Base-by-base conservation (phyloP, 2,888 invertebrate species). In the Achlya flavicornis region DNA sequence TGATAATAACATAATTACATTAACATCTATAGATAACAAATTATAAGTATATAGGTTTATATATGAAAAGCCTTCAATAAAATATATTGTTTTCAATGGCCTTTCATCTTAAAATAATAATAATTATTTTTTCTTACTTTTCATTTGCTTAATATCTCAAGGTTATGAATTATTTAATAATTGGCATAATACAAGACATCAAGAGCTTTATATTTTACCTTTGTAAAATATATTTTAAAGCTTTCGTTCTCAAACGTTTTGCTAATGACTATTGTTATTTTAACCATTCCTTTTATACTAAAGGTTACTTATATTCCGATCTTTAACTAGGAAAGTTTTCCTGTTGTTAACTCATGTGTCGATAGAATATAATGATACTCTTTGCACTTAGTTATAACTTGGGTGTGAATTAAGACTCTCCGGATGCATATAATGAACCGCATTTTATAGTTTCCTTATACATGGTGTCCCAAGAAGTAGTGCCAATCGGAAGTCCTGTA, bases 61-160 rank as follows among this genome's bases (percentile, higher is more conserved):
- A 58, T 53, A 48, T 64, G 63, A 61, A 71, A 63, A 58, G 58
- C 35, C 11, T 46, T 63, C 61, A 65, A 61, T 60, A 65, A 48
- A 64, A 65, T 58, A 43, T 32, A 61, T 64, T 61, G 58, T 46
- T 64, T 63, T 61, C 63, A 58, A 66, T 63, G 63, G 60, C 48
- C 67, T 63, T 64, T 62, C 58, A 65, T 61, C 38, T 64, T 59
- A 48, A 43, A 43, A 68, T 63, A 48, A 43, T n/a, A 68, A 62
- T 68, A 70, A 69, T 68, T 48, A 57, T 64, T 65, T 58, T 70
- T 73, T 65, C 58, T 63, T 69, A 65, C 61, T 48, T 16, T 38
- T 12, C 16, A 26, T 14, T 48, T 16, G 16, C n/a, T 16, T 16
- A 48, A 48, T 2, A 53, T 19, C 53, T 53, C 53, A 19, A 19